Evolutionary conservation across 2,797 vertebrate genomes (phyloP).

Genomic region (Cuculus canorus): DNA sequence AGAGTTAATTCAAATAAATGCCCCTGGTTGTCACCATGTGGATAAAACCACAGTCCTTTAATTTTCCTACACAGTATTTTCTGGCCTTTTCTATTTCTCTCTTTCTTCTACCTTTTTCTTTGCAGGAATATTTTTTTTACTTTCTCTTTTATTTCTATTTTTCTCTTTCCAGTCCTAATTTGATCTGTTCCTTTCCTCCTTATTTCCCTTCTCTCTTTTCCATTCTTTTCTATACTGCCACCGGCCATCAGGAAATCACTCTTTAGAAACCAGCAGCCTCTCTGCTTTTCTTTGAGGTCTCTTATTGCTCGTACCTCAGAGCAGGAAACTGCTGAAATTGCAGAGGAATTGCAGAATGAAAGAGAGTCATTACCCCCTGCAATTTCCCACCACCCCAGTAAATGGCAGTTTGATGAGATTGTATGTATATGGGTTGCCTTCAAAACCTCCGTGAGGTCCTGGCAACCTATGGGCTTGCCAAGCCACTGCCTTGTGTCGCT

Average conservation of each 20-base stretch:
- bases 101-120: not conserved
- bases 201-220: not conserved
- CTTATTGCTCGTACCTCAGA: not conserved
- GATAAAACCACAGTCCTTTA: not conserved
- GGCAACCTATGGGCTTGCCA: not conserved
- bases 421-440: fast-evolving
- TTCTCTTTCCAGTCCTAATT: not conserved
- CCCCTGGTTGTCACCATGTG: not conserved
- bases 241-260: not conserved
- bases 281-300: not conserved
- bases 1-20: not conserved
- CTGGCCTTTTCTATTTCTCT: not conserved
- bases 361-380: not conserved
- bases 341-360: not conserved
- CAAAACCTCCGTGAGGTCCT: not conserved
- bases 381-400: not conserved
- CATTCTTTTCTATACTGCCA: too few species aligned
- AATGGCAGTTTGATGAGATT: not conserved
- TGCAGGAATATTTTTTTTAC: not conserved
- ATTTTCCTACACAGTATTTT: not conserved
- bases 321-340: not conserved
- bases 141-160: not conserved
- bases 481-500: not conserved
- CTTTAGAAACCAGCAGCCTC: not conserved
- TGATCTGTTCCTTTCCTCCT: not conserved